Base-by-base conservation (phyloP, 2,888 invertebrate genomes). In the Polietes domitor region DNA sequence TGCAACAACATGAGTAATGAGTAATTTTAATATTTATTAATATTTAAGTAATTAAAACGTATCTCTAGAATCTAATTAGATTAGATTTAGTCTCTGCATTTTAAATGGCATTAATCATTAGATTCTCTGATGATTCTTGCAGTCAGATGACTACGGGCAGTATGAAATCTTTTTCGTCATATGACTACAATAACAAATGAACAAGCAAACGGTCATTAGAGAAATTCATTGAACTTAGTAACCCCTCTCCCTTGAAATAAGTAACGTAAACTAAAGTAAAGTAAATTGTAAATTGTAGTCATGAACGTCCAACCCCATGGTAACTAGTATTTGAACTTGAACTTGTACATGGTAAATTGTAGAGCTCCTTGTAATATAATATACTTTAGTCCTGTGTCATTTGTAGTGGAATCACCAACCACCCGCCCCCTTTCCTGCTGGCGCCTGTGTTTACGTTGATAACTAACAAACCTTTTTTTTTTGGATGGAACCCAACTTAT, bases 111-210 rank as follows among this genome's bases (percentile, higher is more conserved):
- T 61, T 41, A 81, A 84, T 84, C 84, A 81, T 70, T 83, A 84
- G 84, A 84, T 53, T 75, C 53, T 84, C 84, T 84, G 81, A 73
- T 84, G 84, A 81, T 84, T 81, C 81, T 84, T 84, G 84, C 84
- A 84, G 84, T 84, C 84, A 84, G 81, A 81, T 84, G 84, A 81
- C 81, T 79, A 84, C 78, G 47, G 84, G 84, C 84, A 84, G 84
- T 84, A 84, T 81, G 76, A 84, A 84, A 84, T 84, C 84, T 79
- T 84, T 84, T 84, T 78, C 78, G 84, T 84, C 84, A 81, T 84
- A 81, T 81, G 84, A 17, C 84, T 84, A 77, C 84, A 83, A 83
- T 74, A 47, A n/a, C n/a, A 63, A 84, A 78, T 79, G 50, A 78
- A 75, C 12, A 3, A 37, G 37, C 37, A 47, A 47, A 47, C 7